These are phyloP conservation scores for Phylloscopus trochiloides DNA, from an alignment of 2,113 vertebrate genomes.

Conservation along the genomic window DNA sequence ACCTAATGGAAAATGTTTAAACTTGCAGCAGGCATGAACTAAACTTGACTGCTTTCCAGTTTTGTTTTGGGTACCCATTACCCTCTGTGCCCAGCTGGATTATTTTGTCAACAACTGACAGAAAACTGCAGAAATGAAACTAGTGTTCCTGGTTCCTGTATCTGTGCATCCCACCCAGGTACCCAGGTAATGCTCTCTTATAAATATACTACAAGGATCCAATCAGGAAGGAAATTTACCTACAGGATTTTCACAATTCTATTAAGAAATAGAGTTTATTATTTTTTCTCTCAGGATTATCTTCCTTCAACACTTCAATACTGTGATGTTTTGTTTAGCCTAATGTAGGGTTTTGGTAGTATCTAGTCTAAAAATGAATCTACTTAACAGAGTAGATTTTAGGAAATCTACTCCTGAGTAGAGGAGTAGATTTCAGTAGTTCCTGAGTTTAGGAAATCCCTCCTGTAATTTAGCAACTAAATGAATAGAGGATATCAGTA, in stretches of 20 bases:
- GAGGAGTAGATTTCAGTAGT: no score
- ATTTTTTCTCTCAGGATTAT: conserved; percentile 29
- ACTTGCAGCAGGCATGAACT: conserved; percentile 36
- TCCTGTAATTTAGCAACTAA: conserved; percentile 68
- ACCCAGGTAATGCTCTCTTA: background rate
- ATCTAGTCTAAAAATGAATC: conserved; percentile 61
- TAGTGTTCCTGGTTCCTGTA: background rate
- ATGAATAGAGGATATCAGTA: conserved; percentile 43
- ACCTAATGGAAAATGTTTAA: conserved; percentile 57
- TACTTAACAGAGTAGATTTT: conserved; percentile 67
- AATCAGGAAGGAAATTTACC: background rate
- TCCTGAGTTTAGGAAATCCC: conserved; percentile 66
- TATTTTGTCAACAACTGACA: conserved; percentile 62
- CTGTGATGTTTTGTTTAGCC: conserved; percentile 72
- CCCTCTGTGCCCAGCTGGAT: background rate
- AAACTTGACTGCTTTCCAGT: conserved; percentile 49
- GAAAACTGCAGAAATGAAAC: conserved; percentile 28
- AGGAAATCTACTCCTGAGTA: no score
- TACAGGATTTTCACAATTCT: background rate
- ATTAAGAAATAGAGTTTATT: background rate
- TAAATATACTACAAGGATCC: background rate
- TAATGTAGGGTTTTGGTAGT: conserved; percentile 63
- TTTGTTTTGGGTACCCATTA: conserved; percentile 10
- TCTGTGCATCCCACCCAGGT: background rate
- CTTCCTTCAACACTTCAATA: conserved; percentile 27